These are phyloP conservation scores for Bos taurus DNA, from an alignment of 2,113 vertebrate species.

Conservation along the genomic window ARS-UCD2.0 NC_037335.1:99716501-99717000, in stretches of 20 bases:
- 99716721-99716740: too few relatives aligned
- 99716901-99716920: neutral
- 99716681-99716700: neutral
- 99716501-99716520: neutral
- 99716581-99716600: neutral
- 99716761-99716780: neutral
- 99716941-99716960: neutral
- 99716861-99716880: neutral
- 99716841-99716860: neutral
- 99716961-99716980: neutral
- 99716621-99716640: neutral
- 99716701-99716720: neutral
- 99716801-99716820: neutral
- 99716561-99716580: neutral
- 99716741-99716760: neutral
- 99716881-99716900: neutral
- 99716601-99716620: neutral
- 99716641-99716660: neutral
- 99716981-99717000: neutral
- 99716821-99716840: neutral
- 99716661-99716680: neutral
- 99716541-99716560: neutral
- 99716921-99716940: neutral
- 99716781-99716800: neutral
- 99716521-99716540: neutral